Evolutionary conservation across 2,888 invertebrate species (phyloP), one percentile per base, ranked within the genome.

Genomic region (Lycaena phlaeas): DNA sequence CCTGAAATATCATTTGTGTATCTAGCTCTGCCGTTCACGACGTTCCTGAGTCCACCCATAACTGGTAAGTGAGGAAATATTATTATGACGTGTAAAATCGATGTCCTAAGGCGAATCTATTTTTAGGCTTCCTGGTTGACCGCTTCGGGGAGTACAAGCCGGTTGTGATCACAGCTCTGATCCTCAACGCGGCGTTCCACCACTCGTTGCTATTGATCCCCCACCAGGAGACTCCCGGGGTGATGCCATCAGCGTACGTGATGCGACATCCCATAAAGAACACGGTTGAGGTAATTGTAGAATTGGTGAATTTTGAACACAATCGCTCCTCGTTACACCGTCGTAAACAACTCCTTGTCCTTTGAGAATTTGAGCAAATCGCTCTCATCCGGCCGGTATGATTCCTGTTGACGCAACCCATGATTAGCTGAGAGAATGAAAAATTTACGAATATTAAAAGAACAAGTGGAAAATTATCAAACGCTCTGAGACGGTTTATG

Each of bases 1-100:
- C 91, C 93, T 57, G 94, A 96, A 82, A 93, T 94, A 47, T 93
- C 94, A 40, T 90, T 94, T 60, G 92, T 95, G 55, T 95, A 95
- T 76, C 87, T 95, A 57, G 91, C 94, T 1, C 86, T 95, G 61
- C 95, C 95, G 5, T 91, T 95, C 57, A 92, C 94, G 4, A 93
- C 95, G 4, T 94, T 95, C 65, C 77, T 95, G 51, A 92, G 94
- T 54, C 92, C 95, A 18, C 94, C 94, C 11, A 86, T 94, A 37
- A 92, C 95, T 67, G 91, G 91, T 90, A 81, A 86, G 81, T 70
- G 36, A 27, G 34, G 14, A 12, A 14, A 28, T 11, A 14, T 14
- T 29, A 10, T n/a, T 9, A 9, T 10, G 2, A 22, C n/a, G 29
- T 12, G n/a, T 9, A 28, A 14, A 3, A 22, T 1, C 22, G 14